These are phyloP conservation scores for Paracentrotus lividus DNA, from an alignment of 53 echinoderm and acorn worm species.

Conservation along the genomic window DNA sequence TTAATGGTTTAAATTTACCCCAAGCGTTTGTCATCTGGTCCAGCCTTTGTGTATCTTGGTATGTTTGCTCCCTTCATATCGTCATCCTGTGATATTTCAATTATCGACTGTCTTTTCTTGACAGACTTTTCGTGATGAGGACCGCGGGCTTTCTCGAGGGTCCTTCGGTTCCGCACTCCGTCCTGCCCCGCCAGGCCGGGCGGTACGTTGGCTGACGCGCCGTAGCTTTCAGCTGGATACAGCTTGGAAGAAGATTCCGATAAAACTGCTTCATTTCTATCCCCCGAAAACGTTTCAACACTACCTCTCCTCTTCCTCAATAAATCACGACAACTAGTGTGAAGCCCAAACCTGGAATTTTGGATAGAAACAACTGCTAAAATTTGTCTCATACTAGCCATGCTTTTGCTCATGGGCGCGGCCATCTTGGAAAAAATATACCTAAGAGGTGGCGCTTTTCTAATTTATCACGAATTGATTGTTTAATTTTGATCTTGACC, in stretches of 20 bases:
- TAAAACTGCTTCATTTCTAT: background rate
- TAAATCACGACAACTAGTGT: background rate
- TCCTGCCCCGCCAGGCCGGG: background rate
- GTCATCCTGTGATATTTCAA: background rate
- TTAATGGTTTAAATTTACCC: constrained; percentile 67
- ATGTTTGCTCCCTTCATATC: background rate
- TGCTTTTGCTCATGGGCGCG: background rate
- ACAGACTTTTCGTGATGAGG: no score
- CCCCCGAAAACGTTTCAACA: background rate
- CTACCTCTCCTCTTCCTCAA: background rate
- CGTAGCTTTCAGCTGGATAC: background rate
- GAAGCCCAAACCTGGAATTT: background rate
- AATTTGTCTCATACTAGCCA: background rate
- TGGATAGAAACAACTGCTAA: background rate
- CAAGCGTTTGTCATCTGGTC: constrained; percentile 80
- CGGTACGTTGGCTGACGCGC: background rate
- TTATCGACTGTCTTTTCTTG: background rate
- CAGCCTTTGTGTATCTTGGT: constrained; percentile 73
- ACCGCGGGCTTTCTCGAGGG: background rate
- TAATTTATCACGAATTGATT: no score
- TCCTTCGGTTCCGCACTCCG: background rate
- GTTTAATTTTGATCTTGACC: no score
- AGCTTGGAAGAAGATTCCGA: background rate
- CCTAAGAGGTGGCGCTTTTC: background rate
- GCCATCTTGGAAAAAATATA: background rate